Base-by-base conservation (phyloP, 1,140 invertebrate genomes). In the Cryptotermes secundus region DNA sequence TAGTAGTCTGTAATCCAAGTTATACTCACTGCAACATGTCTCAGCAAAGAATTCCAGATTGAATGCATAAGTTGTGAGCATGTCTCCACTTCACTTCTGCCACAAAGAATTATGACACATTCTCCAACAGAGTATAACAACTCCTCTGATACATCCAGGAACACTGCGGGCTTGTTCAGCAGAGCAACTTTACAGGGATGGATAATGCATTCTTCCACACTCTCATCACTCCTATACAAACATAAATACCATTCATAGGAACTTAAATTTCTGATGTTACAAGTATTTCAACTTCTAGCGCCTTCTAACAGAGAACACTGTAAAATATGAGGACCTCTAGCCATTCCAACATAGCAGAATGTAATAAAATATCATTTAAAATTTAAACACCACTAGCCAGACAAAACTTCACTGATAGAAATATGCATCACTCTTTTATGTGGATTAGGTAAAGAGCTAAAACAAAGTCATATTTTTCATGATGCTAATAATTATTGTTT, bases 41-140 rank as follows among this genome's bases (percentile, higher is more conserved):
- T 42, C 26, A 82, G 35, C 38, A 82, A 38, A 12, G 19, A 45
- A 26, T 3, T 42, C 81, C 81, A 82, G n/a, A 72, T 72, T 31
- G 1, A 31, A 26, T 1, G 14, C 14, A 82, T 4, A 16, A 53
- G 81, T 31, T 59, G 19, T 12, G 53, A 45, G 22, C 31, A 36
- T 4, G 10, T 22, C n/a, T n/a, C 42, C 6, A 31, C 22, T 10
- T 82, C 35, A 26, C 31, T 34, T 45, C 24, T 59, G 31, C 35
- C n/a, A 7, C 16, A 45, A 0, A 42, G 31, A 31, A 49, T 45
- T 19, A 82, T 19, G 10, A 49, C n/a, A 38, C 81, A 82, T 7
- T 82, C 81, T 19, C 81, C 81, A 34, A 82, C 81, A 42, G 31
- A 49, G n/a, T 49, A 82, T 7, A 82, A 24, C 26, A 82, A 53